A percentile compares a stretch with the other conserved stretches of the same genome.
These are phyloP conservation scores for Lagenorhynchus albirostris DNA, from an alignment of 2,113 vertebrate species.

Conservation along the genomic window DNA sequence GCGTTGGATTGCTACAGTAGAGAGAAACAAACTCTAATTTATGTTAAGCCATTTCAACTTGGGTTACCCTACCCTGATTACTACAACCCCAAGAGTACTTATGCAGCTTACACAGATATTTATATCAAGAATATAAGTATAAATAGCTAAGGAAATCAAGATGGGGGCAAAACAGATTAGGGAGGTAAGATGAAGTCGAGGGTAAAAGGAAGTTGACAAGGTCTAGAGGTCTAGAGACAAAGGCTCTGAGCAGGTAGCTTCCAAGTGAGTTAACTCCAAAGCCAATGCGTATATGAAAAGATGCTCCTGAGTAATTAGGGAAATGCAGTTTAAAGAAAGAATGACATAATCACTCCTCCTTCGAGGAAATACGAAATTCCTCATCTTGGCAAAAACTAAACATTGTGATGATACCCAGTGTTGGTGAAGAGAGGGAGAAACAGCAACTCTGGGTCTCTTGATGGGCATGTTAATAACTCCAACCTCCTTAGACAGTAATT, in stretches of 20 bases:
- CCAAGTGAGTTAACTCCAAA: background rate
- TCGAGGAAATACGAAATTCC: background rate
- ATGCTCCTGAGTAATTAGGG: background rate
- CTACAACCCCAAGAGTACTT: background rate
- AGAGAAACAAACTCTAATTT: background rate
- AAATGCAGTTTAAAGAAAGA: background rate
- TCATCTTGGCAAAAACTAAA: background rate
- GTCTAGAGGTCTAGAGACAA: background rate
- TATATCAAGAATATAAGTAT: background rate
- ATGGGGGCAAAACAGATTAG: background rate
- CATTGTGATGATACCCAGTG: background rate
- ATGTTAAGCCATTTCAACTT: background rate
- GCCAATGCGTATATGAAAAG: background rate
- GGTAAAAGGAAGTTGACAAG: background rate
- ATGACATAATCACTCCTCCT: background rate
- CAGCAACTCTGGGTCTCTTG: background rate
- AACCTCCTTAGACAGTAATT: background rate
- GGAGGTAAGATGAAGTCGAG: background rate
- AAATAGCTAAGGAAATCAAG: slow-evolving; percentile 3
- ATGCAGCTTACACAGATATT: background rate
- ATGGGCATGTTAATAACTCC: background rate
- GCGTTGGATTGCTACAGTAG: background rate
- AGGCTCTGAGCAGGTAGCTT: background rate
- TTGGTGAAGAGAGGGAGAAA: background rate
- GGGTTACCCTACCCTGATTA: background rate